phyloP scores from a whole-genome alignment of 2,888 invertebrate species.

The Conops quadrifasciatus region DNA sequence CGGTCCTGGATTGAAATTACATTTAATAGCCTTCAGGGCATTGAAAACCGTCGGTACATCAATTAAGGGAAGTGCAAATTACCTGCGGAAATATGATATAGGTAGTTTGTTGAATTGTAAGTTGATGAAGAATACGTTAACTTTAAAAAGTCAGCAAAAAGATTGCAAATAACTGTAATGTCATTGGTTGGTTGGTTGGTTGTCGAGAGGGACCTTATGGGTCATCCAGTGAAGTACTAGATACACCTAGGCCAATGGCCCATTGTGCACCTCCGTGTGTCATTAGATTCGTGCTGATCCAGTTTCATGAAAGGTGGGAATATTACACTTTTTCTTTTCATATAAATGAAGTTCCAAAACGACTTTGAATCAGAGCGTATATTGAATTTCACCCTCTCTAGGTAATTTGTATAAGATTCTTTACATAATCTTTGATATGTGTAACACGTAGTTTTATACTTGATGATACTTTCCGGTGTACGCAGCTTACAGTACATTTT shows the following conservation, averaged over 20 bases:
- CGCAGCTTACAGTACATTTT: too few relatives aligned
- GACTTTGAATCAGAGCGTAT: neutral
- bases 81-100: too few relatives aligned
- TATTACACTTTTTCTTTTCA: neutral
- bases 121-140: neutral
- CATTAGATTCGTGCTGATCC: neutral
- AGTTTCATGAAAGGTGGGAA: neutral
- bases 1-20: neutral
- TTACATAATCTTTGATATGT: neutral
- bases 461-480: too few relatives aligned
- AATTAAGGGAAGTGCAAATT: neutral
- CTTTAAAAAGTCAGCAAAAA: neutral
- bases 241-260: too few relatives aligned
- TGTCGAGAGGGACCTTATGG: too few relatives aligned
- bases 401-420: neutral
- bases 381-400: neutral
- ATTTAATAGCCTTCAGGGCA: neutral
- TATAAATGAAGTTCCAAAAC: neutral
- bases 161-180: neutral
- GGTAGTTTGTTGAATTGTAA: too few relatives aligned
- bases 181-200: too few relatives aligned
- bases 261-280: too few relatives aligned
- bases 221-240: too few relatives aligned
- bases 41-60: neutral
- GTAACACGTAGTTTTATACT: neutral